Evolutionary conservation across 2,797 vertebrate genomes (phyloP).

Genomic region (Poeciliopsis infans): DNA sequence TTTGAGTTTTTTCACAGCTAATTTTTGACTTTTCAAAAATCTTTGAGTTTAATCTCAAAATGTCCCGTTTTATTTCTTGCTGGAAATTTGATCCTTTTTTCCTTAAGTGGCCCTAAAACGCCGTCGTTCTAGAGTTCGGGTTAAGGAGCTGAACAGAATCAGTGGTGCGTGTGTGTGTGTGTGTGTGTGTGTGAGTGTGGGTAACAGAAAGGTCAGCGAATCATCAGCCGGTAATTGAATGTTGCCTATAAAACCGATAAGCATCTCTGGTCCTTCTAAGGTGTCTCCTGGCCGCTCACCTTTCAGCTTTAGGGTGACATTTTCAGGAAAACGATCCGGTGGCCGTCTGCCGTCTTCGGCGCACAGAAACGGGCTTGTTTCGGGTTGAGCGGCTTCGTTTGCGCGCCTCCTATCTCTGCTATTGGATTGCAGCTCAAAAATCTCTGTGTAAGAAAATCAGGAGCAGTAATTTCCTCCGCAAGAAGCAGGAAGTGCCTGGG

Average conservation of each 20-base stretch:
- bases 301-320: slow-evolving; percentile 55
- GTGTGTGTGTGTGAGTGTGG: slow-evolving; percentile 8
- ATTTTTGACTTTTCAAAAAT: too few relatives aligned
- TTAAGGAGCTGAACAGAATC: too few relatives aligned
- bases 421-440: slow-evolving; percentile 52
- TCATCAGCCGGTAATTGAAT: slow-evolving; percentile 72
- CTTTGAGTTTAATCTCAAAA: too few relatives aligned
- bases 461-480: slow-evolving; percentile 37
- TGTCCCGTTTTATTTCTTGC: too few relatives aligned
- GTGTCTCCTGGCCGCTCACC: slow-evolving; percentile 38
- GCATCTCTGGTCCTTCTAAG: slow-evolving; percentile 56
- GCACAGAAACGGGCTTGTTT: slow-evolving; percentile 42
- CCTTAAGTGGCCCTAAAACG: too few relatives aligned
- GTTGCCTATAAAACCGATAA: slow-evolving; percentile 70
- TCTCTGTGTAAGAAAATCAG: slow-evolving; percentile 30
- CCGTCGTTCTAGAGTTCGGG: too few relatives aligned
- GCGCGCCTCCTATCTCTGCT: slow-evolving; percentile 41
- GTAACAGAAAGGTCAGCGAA: slow-evolving; percentile 63
- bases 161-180: background rate
- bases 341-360: slow-evolving; percentile 49
- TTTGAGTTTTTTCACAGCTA: too few relatives aligned
- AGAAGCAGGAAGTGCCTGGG: slow-evolving; percentile 27
- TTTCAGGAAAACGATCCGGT: slow-evolving; percentile 62
- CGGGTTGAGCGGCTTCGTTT: background rate
- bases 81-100: too few relatives aligned